Conservation (phyloP, 2,113 vertebrate genomes). For the Nyctereutes procyonoides region DNA sequence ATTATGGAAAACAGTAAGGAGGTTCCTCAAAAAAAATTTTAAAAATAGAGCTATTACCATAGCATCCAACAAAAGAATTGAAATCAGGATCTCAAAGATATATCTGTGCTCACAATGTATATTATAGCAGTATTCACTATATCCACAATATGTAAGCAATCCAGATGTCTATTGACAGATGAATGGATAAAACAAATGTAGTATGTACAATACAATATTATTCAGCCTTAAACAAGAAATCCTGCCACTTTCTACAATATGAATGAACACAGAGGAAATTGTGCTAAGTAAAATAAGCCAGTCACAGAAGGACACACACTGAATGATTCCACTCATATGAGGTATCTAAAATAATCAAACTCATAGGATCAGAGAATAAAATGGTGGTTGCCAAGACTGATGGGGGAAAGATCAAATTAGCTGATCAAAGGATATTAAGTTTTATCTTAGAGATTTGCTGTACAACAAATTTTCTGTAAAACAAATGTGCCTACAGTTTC, state of each 20-base stretch:
- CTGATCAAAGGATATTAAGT: not conserved
- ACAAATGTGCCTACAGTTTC: not conserved
- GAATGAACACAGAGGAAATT: not conserved
- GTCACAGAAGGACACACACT: not conserved
- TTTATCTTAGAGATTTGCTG: not conserved
- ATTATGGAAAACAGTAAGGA: not conserved
- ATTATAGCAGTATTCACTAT: not conserved
- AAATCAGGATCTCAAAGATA: not conserved
- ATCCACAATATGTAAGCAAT: not conserved
- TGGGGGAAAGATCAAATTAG: not conserved
- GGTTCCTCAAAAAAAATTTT: not conserved
- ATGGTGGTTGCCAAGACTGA: not conserved
- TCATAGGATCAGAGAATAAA: not conserved
- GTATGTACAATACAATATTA: not conserved
- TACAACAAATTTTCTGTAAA: not conserved
- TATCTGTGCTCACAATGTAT: not conserved
- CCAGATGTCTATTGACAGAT: not conserved
- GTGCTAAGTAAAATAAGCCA: not conserved
- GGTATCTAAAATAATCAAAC: not conserved
- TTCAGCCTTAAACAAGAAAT: not conserved
- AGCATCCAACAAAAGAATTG: not conserved
- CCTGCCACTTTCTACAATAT: not conserved
- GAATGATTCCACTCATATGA: not conserved
- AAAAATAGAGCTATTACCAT: not conserved
- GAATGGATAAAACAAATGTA: not conserved